These are phyloP conservation scores for Drusus annulatus DNA, from an alignment of 1,140 invertebrate genomes.

Conservation along the genomic window DNA sequence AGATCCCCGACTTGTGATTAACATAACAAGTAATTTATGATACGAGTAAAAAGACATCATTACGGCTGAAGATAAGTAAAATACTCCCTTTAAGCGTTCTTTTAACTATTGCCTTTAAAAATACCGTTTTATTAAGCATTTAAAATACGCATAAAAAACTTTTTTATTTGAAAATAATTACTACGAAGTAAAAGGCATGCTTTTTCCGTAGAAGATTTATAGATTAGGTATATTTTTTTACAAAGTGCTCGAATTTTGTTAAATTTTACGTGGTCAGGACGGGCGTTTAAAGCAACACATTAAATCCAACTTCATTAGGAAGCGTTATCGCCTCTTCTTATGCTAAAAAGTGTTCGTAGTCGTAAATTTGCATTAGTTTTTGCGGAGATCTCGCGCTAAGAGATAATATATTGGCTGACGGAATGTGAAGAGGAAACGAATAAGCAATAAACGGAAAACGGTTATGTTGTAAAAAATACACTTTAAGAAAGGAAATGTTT, in stretches of 20 bases:
- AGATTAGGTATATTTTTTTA: background rate
- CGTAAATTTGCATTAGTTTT: conserved; percentile 45
- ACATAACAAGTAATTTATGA: conserved; percentile 27
- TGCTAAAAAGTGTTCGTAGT: conserved; percentile 30
- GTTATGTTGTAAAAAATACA: no score
- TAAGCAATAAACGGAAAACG: no score
- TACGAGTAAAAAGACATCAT: background rate
- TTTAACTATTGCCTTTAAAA: background rate
- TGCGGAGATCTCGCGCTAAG: background rate
- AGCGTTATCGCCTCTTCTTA: conserved; percentile 39
- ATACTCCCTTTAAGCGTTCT: background rate
- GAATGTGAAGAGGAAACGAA: background rate
- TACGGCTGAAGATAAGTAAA: no score
- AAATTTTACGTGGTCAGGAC: background rate
- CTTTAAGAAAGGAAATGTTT: no score
- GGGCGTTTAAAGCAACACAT: background rate
- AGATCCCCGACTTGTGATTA: background rate
- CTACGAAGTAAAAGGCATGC: no score
- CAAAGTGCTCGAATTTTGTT: background rate
- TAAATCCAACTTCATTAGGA: conserved; percentile 42
- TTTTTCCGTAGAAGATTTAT: no score
- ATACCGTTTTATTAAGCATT: background rate
- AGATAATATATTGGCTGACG: background rate
- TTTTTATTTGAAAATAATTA: no score
- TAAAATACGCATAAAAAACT: no score